Conservation (phyloP, 2,113 vertebrate species). For the Podilymbus podiceps region DNA sequence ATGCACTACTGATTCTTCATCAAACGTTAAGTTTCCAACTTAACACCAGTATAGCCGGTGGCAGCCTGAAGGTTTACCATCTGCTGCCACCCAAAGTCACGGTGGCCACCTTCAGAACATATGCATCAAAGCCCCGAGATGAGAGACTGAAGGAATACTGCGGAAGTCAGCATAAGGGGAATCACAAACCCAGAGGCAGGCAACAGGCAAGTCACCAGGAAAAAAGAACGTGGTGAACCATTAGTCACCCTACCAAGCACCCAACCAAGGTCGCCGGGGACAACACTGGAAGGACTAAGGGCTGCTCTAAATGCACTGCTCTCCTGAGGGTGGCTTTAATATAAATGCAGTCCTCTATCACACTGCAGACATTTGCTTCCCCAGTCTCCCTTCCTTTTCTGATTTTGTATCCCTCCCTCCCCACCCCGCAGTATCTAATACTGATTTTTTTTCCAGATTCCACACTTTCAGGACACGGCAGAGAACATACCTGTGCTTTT, state of each 20-base stretch:
- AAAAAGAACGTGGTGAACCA: constrained; percentile 45
- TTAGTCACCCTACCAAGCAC: constrained; percentile 40
- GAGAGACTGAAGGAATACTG: constrained; percentile 79
- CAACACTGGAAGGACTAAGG: neutral
- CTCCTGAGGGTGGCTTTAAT: neutral
- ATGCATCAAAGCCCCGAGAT: constrained; percentile 87
- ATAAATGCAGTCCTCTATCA: neutral
- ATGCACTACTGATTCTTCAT: constrained; percentile 87
- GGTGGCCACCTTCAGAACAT: constrained; percentile 87
- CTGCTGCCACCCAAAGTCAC: constrained; percentile 86
- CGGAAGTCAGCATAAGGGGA: constrained; percentile 80
- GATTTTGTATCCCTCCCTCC: neutral
- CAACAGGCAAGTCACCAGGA: constrained; percentile 77
- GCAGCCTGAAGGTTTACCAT: constrained; percentile 91
- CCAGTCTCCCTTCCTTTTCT: neutral
- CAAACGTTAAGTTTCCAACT: constrained; percentile 84
- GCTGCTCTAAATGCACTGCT: neutral
- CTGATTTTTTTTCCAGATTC: neutral
- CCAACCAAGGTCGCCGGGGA: constrained; percentile 72
- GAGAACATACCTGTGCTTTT: neutral
- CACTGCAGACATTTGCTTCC: neutral
- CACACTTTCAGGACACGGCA: neutral
- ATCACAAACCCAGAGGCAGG: constrained; percentile 75
- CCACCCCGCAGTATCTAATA: neutral
- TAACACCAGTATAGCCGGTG: constrained; percentile 83